These are phyloP conservation scores for Acanthosoma haemorrhoidale DNA, from an alignment of 2,888 invertebrate genomes.

Conservation along the genomic window DNA sequence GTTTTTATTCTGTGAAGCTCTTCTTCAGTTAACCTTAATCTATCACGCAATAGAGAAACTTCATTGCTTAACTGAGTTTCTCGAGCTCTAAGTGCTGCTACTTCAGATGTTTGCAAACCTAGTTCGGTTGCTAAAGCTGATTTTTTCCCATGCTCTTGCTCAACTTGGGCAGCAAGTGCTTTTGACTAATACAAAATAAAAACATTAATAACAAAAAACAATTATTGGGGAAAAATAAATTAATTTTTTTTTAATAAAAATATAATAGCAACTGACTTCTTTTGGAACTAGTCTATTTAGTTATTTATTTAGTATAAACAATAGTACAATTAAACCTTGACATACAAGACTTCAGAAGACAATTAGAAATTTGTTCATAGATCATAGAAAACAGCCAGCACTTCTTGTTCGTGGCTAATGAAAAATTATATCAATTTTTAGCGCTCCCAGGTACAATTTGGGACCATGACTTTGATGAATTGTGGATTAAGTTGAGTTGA, in stretches of 20 bases:
- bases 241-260: background rate
- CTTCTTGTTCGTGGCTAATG: no score
- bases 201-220: background rate
- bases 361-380: no score
- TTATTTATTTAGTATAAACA: no score
- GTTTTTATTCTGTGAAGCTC: conserved; percentile 69
- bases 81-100: conserved; percentile 62
- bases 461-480: no score
- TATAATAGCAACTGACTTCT: no score
- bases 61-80: conserved; percentile 69
- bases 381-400: no score
- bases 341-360: no score
- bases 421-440: no score
- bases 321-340: no score
- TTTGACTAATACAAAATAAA: conserved; percentile 54
- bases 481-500: no score
- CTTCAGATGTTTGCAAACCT: conserved; percentile 62
- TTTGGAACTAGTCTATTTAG: no score
- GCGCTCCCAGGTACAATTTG: no score
- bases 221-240: background rate
- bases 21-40: conserved; percentile 66
- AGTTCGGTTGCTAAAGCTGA: conserved; percentile 76
- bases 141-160: conserved; percentile 86
- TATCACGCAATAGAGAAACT: conserved; percentile 60
- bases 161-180: conserved; percentile 76